Percentiles rank a stretch among this genome's conserved stretches.
Evolutionary conservation across 1,140 invertebrate species (phyloP).

Genomic region (Asbolus verrucosus): DNA sequence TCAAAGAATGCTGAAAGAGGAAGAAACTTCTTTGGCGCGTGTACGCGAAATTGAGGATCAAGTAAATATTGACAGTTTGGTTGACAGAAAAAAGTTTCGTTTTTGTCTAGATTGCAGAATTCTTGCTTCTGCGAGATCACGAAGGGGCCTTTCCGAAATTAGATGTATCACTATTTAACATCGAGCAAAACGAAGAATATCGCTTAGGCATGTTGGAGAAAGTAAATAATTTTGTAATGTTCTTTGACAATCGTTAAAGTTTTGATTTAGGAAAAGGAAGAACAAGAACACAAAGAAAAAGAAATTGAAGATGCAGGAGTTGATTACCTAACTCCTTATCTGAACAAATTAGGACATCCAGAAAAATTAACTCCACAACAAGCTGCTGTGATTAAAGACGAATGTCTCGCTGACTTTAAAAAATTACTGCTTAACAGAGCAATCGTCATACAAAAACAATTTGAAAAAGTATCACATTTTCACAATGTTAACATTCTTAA

Average conservation of each 20-base stretch:
- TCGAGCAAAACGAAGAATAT: slow-evolving; percentile 69
- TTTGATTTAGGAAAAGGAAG: slow-evolving; percentile 50
- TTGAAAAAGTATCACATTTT: slow-evolving; percentile 69
- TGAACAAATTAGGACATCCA: slow-evolving; percentile 67
- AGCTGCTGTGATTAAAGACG: slow-evolving; percentile 64
- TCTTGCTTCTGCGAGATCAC: slow-evolving; percentile 65
- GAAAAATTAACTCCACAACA: slow-evolving; percentile 60
- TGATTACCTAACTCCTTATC: slow-evolving; percentile 71
- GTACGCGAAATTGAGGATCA: slow-evolving; percentile 68
- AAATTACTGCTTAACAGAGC: slow-evolving; percentile 66
- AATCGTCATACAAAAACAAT: slow-evolving; percentile 68
- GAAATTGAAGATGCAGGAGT: slow-evolving; percentile 59
- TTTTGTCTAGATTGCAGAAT: slow-evolving; percentile 56
- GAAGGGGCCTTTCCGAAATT: slow-evolving; percentile 67
- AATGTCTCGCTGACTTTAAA: slow-evolving; percentile 71
- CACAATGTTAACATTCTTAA: slow-evolving; percentile 26
- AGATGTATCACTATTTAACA: slow-evolving; percentile 68
- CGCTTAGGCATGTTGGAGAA: slow-evolving; percentile 63
- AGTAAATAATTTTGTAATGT: slow-evolving; percentile 56
- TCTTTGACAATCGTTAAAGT: no score
- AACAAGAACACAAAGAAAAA: slow-evolving; percentile 56
- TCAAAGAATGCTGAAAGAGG: slow-evolving; percentile 67
- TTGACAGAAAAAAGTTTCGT: slow-evolving; percentile 26
- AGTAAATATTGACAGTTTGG: slow-evolving; percentile 52
- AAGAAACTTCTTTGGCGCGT: slow-evolving; percentile 65